phyloP scores from a whole-genome alignment of 2,888 invertebrate species.

The Crematogaster levior region DNA sequence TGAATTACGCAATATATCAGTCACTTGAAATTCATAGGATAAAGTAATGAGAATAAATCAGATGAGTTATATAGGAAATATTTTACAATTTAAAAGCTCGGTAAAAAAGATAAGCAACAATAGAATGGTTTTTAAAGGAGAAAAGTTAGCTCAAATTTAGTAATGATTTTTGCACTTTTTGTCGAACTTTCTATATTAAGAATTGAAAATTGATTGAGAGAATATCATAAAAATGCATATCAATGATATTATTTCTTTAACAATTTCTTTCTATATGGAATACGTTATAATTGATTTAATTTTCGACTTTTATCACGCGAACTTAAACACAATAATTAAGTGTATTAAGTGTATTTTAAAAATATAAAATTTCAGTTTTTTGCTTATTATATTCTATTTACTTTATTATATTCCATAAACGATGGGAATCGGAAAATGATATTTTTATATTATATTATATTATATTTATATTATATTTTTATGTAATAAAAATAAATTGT shows the following conservation, averaged over 20 bases:
- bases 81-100: neutral
- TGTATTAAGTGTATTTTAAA: too few relatives aligned
- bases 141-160: neutral
- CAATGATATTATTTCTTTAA: neutral
- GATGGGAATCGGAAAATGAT: too few relatives aligned
- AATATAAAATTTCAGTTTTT: too few relatives aligned
- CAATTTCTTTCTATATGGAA: neutral
- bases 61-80: neutral
- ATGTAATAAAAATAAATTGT: too few relatives aligned
- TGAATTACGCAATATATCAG: neutral
- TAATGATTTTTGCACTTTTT: neutral
- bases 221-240: neutral
- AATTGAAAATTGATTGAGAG: neutral
- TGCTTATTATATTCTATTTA: too few relatives aligned
- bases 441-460: too few relatives aligned
- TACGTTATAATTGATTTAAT: neutral
- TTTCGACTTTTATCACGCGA: neutral
- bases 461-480: too few relatives aligned
- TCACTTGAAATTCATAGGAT: neutral
- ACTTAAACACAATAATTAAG: too few relatives aligned
- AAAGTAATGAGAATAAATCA: neutral
- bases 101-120: neutral
- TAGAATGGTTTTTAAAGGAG: neutral
- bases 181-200: neutral
- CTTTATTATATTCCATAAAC: too few relatives aligned